These are phyloP conservation scores for Tricholauxania praeusta DNA, from an alignment of 2,888 invertebrate genomes.

Conservation along the genomic window DNA sequence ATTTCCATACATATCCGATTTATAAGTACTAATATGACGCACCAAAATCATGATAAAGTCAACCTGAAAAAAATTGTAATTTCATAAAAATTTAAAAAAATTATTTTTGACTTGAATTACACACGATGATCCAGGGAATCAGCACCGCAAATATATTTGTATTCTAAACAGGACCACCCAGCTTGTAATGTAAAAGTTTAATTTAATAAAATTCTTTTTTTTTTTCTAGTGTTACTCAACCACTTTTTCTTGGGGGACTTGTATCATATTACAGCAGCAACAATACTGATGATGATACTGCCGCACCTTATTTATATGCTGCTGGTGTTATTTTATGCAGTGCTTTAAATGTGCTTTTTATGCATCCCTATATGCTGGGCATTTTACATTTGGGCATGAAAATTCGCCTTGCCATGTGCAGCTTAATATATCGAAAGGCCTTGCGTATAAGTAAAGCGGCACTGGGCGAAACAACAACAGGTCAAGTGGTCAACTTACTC, in stretches of 20 bases:
- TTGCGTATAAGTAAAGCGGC: conserved; percentile 78
- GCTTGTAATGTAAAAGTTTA: too few species aligned
- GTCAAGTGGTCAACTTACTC: conserved; percentile 87
- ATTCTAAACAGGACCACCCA: too few species aligned
- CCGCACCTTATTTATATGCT: conserved; percentile 81
- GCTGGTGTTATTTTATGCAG: conserved; percentile 79
- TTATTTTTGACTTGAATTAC: too few species aligned
- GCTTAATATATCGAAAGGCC: conserved; percentile 77
- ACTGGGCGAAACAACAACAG: conserved; percentile 79
- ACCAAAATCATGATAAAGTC: too few species aligned
- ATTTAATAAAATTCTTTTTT: background rate
- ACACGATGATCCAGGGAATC: too few species aligned
- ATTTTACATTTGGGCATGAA: conserved; percentile 76
- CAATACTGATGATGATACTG: conserved; percentile 39
- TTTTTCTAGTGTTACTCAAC: conserved; percentile 73
- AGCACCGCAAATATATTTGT: too few species aligned
- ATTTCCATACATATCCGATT: too few species aligned
- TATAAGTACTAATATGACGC: too few species aligned
- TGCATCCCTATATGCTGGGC: conserved; percentile 90
- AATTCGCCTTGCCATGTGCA: conserved; percentile 76
- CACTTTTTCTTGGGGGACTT: conserved; percentile 74
- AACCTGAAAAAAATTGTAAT: too few species aligned
- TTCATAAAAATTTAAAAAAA: too few species aligned
- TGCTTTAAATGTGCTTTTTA: conserved; percentile 78
- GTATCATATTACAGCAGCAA: conserved; percentile 70